Percentiles rank a stretch among this genome's conserved stretches.
phyloP scores from a whole-genome alignment of 2,888 invertebrate genomes.

The Scaptomyza polygonia region DNA sequence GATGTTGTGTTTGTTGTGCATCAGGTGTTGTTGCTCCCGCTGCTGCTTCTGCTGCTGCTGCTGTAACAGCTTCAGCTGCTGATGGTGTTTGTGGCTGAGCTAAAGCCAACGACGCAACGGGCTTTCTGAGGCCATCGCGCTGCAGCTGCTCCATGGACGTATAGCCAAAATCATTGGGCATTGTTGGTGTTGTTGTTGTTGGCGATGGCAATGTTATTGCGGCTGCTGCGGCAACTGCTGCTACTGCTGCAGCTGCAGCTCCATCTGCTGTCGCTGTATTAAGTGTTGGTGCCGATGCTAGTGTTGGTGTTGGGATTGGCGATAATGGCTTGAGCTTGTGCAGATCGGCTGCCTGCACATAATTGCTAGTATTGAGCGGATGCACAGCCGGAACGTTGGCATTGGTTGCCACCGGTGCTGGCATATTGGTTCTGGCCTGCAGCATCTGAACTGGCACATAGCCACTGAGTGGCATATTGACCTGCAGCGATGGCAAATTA shows the following conservation, averaged over 20 bases:
- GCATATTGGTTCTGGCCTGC: conserved; percentile 17
- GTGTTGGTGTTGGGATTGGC: not conserved
- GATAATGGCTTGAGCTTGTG: conserved; percentile 51
- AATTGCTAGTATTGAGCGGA: conserved; percentile 52
- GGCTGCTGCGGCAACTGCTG: conserved; percentile 4
- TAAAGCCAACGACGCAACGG: conserved; percentile 1
- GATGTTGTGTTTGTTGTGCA: conserved; percentile 15
- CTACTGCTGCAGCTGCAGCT: conserved; percentile 4
- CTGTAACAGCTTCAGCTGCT: not conserved
- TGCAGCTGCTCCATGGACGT: conserved; percentile 72
- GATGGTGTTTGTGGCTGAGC: conserved; percentile 1
- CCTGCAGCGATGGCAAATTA: conserved; percentile 22
- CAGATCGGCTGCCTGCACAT: conserved; percentile 63
- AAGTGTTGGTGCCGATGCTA: not conserved
- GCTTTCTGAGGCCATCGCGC: conserved; percentile 55
- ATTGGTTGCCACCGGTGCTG: not conserved
- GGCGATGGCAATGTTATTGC: conserved; percentile 10
- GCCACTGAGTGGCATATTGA: conserved; percentile 50
- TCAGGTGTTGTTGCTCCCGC: conserved; percentile 1
- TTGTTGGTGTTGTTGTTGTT: not conserved
- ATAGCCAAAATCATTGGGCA: conserved; percentile 54
- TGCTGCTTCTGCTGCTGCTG: not conserved
- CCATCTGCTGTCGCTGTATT: not conserved
- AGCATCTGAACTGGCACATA: conserved; percentile 64
- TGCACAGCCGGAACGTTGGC: conserved; percentile 21